These are phyloP conservation scores for Darevskia mixta DNA, from an alignment of 2,797 vertebrate genomes.

Conservation along the genomic window DNA sequence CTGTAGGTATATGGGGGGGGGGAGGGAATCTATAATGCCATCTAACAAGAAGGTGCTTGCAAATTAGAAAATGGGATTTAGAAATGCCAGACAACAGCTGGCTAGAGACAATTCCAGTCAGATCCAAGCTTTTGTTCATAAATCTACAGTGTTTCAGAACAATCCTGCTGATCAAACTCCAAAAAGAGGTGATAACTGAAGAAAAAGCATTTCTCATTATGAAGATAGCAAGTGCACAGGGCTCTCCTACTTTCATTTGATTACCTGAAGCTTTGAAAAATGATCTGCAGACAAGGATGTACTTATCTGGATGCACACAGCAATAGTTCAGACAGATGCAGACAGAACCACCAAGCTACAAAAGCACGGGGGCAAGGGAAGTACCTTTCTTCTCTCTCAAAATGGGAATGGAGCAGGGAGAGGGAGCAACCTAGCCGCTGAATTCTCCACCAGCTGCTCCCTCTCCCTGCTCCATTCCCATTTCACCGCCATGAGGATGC, in stretches of 20 bases:
- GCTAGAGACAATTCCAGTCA: neutral
- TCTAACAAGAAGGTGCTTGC: neutral
- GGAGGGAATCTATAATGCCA: neutral
- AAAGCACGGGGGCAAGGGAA: neutral
- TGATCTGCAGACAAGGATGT: neutral
- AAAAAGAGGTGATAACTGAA: neutral
- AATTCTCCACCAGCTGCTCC: no score
- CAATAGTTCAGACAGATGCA: neutral
- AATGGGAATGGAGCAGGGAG: no score
- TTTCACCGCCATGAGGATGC: no score
- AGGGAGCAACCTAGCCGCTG: no score
- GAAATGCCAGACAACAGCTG: neutral
- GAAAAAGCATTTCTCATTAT: neutral
- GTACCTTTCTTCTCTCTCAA: neutral
- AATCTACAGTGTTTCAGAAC: neutral
- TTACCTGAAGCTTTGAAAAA: accelerated
- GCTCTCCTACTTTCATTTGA: neutral
- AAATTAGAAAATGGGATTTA: neutral
- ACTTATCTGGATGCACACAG: neutral
- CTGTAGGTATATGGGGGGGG: neutral
- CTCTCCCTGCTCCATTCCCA: no score
- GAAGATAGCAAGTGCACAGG: neutral
- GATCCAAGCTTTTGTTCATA: neutral
- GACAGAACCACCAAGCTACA: neutral
- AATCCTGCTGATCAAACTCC: neutral